Evolutionary conservation across 2,888 invertebrate genomes (phyloP).

Genomic region (Lasioglossum figueresi): DNA sequence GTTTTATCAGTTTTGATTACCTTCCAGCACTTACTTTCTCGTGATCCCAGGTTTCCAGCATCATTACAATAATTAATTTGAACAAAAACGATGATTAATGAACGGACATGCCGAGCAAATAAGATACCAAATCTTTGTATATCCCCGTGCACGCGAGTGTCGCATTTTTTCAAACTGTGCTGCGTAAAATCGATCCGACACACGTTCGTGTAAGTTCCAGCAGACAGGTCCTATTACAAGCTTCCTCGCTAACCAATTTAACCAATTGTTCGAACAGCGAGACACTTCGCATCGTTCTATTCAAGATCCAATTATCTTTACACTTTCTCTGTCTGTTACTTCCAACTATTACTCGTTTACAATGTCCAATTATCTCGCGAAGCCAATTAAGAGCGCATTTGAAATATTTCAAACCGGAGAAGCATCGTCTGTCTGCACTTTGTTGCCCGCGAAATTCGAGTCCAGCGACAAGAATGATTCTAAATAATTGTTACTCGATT

Average conservation of each 20-base stretch:
- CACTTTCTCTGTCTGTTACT: neutral
- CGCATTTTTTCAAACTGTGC: neutral
- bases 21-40: neutral
- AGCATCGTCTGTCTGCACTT: neutral
- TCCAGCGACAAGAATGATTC: neutral
- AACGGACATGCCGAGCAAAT: neutral
- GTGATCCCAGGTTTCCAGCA: neutral
- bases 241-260: no score
- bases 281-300: neutral
- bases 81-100: neutral
- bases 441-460: neutral
- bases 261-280: neutral
- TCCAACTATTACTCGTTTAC: neutral
- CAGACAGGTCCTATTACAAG: neutral
- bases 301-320: neutral
- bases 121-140: neutral
- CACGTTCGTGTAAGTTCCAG: neutral
- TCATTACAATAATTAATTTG: neutral
- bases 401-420: neutral
- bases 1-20: neutral
- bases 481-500: neutral
- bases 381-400: neutral
- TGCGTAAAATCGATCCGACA: neutral
- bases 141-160: neutral
- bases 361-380: conserved; percentile 5